Percentiles rank a stretch among this genome's conserved stretches.
Evolutionary conservation across 2,888 invertebrate genomes (phyloP).

Genomic region (Drosophila neoperkinsi): DNA sequence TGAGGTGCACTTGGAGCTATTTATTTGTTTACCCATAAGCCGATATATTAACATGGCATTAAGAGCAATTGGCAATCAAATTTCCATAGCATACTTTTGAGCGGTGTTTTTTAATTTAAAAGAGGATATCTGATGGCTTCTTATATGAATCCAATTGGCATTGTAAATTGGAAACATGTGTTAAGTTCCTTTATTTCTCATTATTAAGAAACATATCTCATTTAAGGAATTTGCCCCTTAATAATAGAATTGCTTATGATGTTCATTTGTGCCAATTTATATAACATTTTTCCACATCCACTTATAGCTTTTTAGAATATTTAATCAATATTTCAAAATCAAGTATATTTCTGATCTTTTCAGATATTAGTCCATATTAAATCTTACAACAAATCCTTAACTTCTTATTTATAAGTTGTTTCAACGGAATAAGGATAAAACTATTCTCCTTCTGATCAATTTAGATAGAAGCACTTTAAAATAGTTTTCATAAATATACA

Average conservation of each 20-base stretch:
- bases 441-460: not conserved
- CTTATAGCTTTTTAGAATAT: not conserved
- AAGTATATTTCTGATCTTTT: too few species aligned
- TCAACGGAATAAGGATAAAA: not conserved
- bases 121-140: not conserved
- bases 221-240: not conserved
- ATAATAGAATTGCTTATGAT: not conserved
- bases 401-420: not conserved
- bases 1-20: constrained; percentile 38
- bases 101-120: not conserved
- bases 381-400: not conserved
- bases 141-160: constrained; percentile 17
- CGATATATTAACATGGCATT: constrained; percentile 20
- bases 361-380: not conserved
- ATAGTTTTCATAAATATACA: not conserved
- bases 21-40: constrained; percentile 24
- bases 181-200: not conserved
- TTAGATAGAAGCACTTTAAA: not conserved
- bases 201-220: not conserved
- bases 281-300: not conserved
- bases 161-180: not conserved
- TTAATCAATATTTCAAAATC: not conserved
- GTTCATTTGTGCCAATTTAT: not conserved
- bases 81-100: constrained; percentile 46
- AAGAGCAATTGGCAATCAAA: not conserved